Conservation (phyloP, 35 echinoderm and acorn worm species). For the Anneissia japonica region DNA sequence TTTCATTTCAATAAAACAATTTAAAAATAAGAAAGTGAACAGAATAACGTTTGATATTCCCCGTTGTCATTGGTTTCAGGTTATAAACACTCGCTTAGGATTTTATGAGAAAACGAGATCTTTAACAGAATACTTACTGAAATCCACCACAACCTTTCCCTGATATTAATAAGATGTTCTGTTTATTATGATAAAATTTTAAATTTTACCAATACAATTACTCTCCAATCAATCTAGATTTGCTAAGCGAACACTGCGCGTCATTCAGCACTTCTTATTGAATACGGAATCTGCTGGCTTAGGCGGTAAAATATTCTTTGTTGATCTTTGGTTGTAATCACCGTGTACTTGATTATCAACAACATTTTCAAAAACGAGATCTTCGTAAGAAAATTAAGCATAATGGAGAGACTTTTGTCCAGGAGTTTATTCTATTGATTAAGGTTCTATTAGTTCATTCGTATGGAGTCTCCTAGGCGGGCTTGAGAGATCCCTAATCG, state of each 20-base stretch:
- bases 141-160: background rate
- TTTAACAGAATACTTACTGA: background rate
- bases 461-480: background rate
- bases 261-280: background rate
- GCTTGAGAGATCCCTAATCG: background rate
- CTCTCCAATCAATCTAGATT: background rate
- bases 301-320: background rate
- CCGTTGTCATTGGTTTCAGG: too few relatives aligned
- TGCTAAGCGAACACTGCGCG: background rate
- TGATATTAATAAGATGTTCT: background rate
- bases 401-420: background rate
- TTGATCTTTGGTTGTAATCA: background rate
- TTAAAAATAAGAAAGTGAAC: too few relatives aligned
- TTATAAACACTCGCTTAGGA: too few relatives aligned
- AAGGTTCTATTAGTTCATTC: background rate
- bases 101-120: too few relatives aligned
- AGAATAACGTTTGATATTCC: too few relatives aligned
- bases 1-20: too few relatives aligned
- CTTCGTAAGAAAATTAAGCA: background rate
- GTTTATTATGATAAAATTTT: background rate
- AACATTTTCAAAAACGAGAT: background rate
- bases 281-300: background rate
- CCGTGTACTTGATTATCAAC: background rate
- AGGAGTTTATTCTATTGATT: background rate
- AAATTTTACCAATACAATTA: background rate